Base-by-base conservation (phyloP, 2,113 vertebrate genomes). In the Orientallactaga bullata region DNA sequence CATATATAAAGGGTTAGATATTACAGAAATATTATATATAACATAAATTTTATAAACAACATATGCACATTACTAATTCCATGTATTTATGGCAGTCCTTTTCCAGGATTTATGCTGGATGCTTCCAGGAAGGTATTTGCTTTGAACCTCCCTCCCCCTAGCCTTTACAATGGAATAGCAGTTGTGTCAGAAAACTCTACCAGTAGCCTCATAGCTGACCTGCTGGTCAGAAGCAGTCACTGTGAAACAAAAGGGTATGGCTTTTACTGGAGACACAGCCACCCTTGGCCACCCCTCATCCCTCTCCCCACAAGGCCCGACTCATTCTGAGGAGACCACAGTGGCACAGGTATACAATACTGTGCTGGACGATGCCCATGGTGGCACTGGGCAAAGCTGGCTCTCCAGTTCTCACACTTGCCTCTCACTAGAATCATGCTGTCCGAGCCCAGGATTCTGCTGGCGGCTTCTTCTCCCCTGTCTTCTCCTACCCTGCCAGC, bases 381-480 rank as follows among this genome's bases (percentile, higher is more conserved):
- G 17, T 0, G 4, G 55, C 39, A 15, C 42, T 4, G 17, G 32
- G 51, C 42, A 30, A 16, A 79, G 66, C 72, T 2, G 11, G 79
- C 60, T 16, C 37, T 69, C 51, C 21, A 51, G 28, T 5, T 0
- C 1, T 32, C 0, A 42, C 2, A 97, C 98, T 95, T 97, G 98
- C 99, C 99, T 98, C 94, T 97, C 96, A 0, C 96, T 90, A 35
- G 18, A 37, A 82, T n/a, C 79, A 23, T 24, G 16, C 16, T 93
- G 95, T 28, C 96, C 89, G 85, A 85, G 72, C 96, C 97, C 77
- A 3, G 77, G 68, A 42, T 21, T 51, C 80, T 85, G 93, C n/a
- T 71, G 96, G 51, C 26, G 89, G 61, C 85, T 71, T 39, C 96
- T 95, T 95, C 97, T 97, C 35, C 96, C 97, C 23, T 17, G 94